Conservation (phyloP, 2,888 invertebrate genomes). For the Sesia bembeciformis region DNA sequence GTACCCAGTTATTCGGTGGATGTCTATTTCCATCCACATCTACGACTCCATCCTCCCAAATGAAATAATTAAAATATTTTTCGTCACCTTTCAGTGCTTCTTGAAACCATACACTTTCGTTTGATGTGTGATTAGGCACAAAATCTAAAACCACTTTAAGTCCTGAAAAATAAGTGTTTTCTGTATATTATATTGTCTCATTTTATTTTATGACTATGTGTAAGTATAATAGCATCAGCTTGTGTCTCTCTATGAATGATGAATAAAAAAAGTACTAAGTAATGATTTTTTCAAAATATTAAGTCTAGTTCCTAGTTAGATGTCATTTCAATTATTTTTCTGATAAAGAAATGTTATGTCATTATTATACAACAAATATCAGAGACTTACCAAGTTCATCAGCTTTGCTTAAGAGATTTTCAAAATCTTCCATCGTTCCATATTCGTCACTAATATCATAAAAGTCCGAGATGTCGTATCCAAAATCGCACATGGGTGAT, state of each 20-base stretch:
- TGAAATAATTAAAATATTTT: constrained; percentile 81
- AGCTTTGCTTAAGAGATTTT: constrained; percentile 66
- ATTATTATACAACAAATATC: too few species aligned
- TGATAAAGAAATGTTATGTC: too few species aligned
- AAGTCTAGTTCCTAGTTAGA: too few species aligned
- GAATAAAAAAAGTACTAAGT: too few species aligned
- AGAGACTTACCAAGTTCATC: constrained; percentile 46
- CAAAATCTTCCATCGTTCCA: constrained; percentile 83
- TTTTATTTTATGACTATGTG: background rate
- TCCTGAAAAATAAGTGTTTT: constrained; percentile 21
- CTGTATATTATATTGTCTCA: background rate
- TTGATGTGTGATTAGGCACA: constrained; percentile 84
- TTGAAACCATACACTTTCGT: constrained; percentile 89
- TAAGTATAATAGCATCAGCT: background rate
- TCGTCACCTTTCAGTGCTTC: constrained; percentile 76
- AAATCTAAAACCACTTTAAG: constrained; percentile 78
- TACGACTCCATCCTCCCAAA: constrained; percentile 78
- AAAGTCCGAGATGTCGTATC: constrained; percentile 85
- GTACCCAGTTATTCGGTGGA: constrained; percentile 85
- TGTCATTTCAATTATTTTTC: too few species aligned
- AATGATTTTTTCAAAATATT: too few species aligned
- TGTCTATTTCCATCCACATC: constrained; percentile 52
- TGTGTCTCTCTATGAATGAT: too few species aligned
- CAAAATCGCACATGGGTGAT: constrained; percentile 87
- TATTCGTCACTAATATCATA: constrained; percentile 80